These are phyloP conservation scores for Campopleginae sp. DNA, from an alignment of 2,888 invertebrate genomes.

Conservation along the genomic window DNA sequence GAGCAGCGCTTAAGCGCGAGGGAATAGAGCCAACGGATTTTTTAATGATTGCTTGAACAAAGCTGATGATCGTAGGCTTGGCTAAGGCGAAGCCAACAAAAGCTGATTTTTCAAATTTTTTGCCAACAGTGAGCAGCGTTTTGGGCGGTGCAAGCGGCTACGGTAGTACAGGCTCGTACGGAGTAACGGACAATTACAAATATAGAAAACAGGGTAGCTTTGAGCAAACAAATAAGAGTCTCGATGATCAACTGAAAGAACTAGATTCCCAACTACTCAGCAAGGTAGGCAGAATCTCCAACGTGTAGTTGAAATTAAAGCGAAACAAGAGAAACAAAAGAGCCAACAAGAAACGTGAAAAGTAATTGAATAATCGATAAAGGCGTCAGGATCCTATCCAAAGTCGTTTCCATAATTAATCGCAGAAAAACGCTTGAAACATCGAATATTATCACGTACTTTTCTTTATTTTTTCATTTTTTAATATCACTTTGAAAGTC, in stretches of 20 bases:
- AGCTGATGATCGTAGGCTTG: background rate
- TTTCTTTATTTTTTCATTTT: conserved; percentile 22
- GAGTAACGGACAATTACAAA: conserved; percentile 86
- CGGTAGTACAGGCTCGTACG: conserved; percentile 86
- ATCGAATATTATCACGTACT: conserved; percentile 53
- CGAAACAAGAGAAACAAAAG: conserved; percentile 17
- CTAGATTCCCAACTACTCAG: conserved; percentile 92
- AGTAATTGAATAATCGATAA: conserved; percentile 27
- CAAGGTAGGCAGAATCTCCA: conserved; percentile 82
- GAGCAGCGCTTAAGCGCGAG: no score
- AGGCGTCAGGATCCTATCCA: conserved; percentile 70
- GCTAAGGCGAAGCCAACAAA: no score
- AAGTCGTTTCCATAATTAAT: conserved; percentile 64
- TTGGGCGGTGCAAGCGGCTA: conserved; percentile 86
- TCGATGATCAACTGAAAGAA: conserved; percentile 93
- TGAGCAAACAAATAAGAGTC: conserved; percentile 90
- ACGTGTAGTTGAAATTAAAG: conserved; percentile 73
- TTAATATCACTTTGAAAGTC: conserved; percentile 13
- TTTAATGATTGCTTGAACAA: no score
- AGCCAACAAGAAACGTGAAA: background rate
- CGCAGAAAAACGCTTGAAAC: conserved; percentile 51
- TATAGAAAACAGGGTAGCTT: conserved; percentile 87
- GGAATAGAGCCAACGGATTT: no score
- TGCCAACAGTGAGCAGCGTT: conserved; percentile 86
- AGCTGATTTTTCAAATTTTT: background rate